Conservation (phyloP, 1,140 invertebrate genomes). For the Venturia canescens region DNA sequence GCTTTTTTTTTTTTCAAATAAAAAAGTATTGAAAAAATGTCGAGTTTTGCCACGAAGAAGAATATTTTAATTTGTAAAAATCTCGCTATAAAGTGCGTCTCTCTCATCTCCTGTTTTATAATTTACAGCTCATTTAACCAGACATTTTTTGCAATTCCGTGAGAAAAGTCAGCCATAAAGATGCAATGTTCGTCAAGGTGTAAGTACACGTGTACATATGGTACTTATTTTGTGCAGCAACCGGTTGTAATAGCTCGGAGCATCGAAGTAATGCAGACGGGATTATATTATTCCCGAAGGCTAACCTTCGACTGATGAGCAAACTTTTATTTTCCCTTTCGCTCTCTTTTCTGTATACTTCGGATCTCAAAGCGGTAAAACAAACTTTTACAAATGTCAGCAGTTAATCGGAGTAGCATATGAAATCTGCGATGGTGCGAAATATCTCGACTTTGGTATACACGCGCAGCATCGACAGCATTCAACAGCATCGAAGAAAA, state of each 20-base stretch:
- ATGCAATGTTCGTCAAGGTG: background rate
- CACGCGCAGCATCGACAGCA: background rate
- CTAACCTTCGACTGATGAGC: constrained; percentile 31
- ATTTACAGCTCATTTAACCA: too few relatives aligned
- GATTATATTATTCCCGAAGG: constrained; percentile 40
- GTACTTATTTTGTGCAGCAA: background rate
- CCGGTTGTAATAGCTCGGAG: constrained; percentile 36
- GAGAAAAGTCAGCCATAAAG: too few relatives aligned
- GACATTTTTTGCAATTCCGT: too few relatives aligned
- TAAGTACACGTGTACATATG: background rate
- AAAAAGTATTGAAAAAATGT: too few relatives aligned
- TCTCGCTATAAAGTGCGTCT: too few relatives aligned
- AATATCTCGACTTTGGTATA: background rate
- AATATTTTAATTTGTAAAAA: too few relatives aligned
- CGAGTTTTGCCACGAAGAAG: too few relatives aligned
- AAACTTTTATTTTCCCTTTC: background rate
- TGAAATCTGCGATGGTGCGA: background rate
- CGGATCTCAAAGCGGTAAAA: background rate
- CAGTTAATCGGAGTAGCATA: constrained; percentile 17
- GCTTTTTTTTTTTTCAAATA: too few relatives aligned
- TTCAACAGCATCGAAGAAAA: background rate
- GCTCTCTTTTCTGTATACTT: background rate
- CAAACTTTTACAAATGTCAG: background rate
- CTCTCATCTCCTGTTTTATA: too few relatives aligned
- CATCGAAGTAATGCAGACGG: constrained; percentile 22